Conservation (phyloP, 2,888 invertebrate species). For the Drosophila merina region DNA sequence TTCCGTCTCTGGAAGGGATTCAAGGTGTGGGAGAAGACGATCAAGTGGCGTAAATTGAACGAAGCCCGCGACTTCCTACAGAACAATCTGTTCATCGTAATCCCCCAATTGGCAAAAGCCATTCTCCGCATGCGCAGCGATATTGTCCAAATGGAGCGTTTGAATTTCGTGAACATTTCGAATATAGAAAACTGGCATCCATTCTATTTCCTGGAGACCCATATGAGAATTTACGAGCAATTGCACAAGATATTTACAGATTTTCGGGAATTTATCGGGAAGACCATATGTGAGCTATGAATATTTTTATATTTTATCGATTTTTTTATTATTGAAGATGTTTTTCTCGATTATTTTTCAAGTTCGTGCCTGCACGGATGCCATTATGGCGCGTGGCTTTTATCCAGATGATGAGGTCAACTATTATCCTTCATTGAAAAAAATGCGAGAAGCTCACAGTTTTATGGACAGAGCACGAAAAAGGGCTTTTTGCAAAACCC, state of each 20-base stretch:
- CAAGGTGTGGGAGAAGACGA: constrained; percentile 91
- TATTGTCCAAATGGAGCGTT: constrained; percentile 87
- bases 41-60: constrained; percentile 88
- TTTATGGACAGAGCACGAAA: constrained; percentile 95
- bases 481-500: constrained; percentile 90
- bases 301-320: neutral
- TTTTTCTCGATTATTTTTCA: neutral
- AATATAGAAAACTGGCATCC: constrained; percentile 85
- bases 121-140: constrained; percentile 89
- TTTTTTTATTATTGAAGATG: neutral
- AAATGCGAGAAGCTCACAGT: constrained; percentile 89
- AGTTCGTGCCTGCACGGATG: constrained; percentile 89
- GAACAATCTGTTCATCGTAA: constrained; percentile 89
- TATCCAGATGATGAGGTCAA: constrained; percentile 88
- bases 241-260: constrained; percentile 83
- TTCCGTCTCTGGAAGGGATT: constrained; percentile 92
- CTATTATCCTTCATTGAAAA: constrained; percentile 85
- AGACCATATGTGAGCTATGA: constrained; percentile 85
- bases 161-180: constrained; percentile 87
- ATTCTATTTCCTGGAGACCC: constrained; percentile 89
- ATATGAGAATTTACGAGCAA: constrained; percentile 84
- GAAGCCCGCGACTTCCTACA: constrained; percentile 86
- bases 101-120: constrained; percentile 89
- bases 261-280: constrained; percentile 85
- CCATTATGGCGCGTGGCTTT: constrained; percentile 90